A percentile compares a stretch with the other conserved stretches of the same genome.
These are phyloP conservation scores for Plodia interpunctella DNA, from an alignment of 1,140 invertebrate genomes.

Conservation along the genomic window DNA sequence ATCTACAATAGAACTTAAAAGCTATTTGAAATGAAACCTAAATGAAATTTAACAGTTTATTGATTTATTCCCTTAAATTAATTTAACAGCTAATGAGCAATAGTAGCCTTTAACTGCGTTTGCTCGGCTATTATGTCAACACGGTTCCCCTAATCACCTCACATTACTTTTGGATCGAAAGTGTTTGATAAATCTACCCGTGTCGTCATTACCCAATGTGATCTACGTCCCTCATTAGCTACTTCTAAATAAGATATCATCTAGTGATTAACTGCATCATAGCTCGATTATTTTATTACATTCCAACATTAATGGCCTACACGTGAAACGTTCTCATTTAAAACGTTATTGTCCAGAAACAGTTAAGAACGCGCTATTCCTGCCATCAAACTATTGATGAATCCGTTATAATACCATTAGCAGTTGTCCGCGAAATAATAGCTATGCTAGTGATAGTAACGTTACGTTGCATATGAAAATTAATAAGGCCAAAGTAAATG, in stretches of 20 bases:
- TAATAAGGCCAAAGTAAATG: conserved; percentile 18
- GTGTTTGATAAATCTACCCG: conserved; percentile 65
- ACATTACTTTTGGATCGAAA: conserved; percentile 68
- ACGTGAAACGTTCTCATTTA: conserved; percentile 27
- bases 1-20: too few species aligned
- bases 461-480: conserved; percentile 13
- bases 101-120: conserved; percentile 60
- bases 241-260: conserved; percentile 68
- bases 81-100: conserved; percentile 40
- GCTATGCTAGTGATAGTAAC: conserved; percentile 4
- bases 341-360: conserved; percentile 31
- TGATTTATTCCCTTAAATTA: not conserved
- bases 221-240: conserved; percentile 70
- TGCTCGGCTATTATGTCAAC: conserved; percentile 69
- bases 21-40: too few species aligned
- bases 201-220: conserved; percentile 69
- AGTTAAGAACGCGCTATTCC: conserved; percentile 21
- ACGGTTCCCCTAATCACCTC: conserved; percentile 62
- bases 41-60: not conserved
- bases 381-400: conserved; percentile 22
- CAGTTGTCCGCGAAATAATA: conserved; percentile 25
- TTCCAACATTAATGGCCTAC: conserved; percentile 48
- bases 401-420: conserved; percentile 25
- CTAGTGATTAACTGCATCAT: conserved; percentile 52
- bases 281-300: conserved; percentile 66